Percentiles rank a stretch among this genome's conserved stretches.
Conservation (phyloP, 2,797 vertebrate genomes). For the Pipistrellus nathusii region DNA sequence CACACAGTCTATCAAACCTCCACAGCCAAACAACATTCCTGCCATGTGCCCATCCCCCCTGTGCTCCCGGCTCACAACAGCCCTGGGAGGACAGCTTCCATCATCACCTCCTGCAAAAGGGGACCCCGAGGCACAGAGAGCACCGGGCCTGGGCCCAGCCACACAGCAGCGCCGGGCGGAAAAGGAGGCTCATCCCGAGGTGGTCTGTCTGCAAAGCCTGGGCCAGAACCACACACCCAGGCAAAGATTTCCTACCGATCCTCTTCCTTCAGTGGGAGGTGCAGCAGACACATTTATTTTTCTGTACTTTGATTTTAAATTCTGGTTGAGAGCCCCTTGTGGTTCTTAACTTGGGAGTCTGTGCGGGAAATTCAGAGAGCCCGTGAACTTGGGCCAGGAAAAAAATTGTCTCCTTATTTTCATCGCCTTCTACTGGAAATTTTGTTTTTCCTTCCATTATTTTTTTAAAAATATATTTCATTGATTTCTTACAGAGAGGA, state of each 20-base stretch:
- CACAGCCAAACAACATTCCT: rapidly evolving
- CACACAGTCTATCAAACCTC: not conserved
- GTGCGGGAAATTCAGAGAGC: not conserved
- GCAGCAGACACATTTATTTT: not conserved
- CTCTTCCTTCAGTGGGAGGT: not conserved
- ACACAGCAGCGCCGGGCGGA: too few relatives aligned
- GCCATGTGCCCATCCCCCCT: not conserved
- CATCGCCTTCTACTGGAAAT: not conserved
- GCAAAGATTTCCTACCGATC: not conserved
- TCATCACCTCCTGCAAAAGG: not conserved
- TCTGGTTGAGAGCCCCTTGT: not conserved
- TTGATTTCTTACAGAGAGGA: too few relatives aligned
- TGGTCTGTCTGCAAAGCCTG: not conserved
- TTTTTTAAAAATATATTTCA: too few relatives aligned
- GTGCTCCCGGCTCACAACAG: too few relatives aligned
- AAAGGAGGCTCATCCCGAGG: not conserved
- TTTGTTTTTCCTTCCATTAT: not conserved
- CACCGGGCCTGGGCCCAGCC: not conserved
- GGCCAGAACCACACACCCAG: not conserved
- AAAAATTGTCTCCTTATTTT: not conserved
- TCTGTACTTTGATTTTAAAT: not conserved
- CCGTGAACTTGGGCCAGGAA: not conserved
- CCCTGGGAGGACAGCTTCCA: not conserved
- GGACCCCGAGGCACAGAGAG: not conserved
- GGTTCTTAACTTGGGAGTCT: not conserved